phyloP scores from a whole-genome alignment of 2,113 vertebrate species.

The Odontesthes bonariensis region DNA sequence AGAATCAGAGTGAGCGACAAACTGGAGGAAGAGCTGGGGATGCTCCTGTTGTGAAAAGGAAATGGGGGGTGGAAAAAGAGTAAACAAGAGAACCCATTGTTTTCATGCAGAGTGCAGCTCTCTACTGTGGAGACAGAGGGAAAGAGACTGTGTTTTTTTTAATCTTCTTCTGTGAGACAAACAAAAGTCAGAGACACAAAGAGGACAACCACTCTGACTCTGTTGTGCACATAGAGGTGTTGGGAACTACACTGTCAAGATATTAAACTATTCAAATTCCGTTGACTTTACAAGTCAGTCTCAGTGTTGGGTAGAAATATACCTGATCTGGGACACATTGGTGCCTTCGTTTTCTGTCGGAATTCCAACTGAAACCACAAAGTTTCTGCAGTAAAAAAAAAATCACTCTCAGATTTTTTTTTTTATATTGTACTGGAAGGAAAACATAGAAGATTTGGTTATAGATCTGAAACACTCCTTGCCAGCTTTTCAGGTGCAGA shows the following conservation, averaged over 20 bases:
- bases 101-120: constrained; percentile 43
- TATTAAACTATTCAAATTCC: not conserved
- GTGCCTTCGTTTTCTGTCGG: too few relatives aligned
- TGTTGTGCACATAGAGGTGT: constrained; percentile 3
- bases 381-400: not conserved
- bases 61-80: constrained; percentile 28
- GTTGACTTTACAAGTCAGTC: too few relatives aligned
- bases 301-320: too few relatives aligned
- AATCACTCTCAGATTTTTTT: too few relatives aligned
- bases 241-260: not conserved
- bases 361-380: not conserved
- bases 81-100: constrained; percentile 49
- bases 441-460: not conserved
- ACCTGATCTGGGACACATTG: not conserved
- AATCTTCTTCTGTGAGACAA: constrained; percentile 40
- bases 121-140: constrained; percentile 16
- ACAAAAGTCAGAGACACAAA: constrained; percentile 18
- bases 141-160: constrained; percentile 14
- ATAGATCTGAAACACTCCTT: not conserved
- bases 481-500: not conserved
- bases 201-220: constrained; percentile 4
- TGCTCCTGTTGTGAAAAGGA: constrained; percentile 54
- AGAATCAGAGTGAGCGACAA: constrained; percentile 51
- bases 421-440: not conserved
- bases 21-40: constrained; percentile 56